Evolutionary conservation across 2,888 invertebrate species (phyloP), one percentile per base, ranked within the genome.

Genomic region (Caradrina kadenii): DNA sequence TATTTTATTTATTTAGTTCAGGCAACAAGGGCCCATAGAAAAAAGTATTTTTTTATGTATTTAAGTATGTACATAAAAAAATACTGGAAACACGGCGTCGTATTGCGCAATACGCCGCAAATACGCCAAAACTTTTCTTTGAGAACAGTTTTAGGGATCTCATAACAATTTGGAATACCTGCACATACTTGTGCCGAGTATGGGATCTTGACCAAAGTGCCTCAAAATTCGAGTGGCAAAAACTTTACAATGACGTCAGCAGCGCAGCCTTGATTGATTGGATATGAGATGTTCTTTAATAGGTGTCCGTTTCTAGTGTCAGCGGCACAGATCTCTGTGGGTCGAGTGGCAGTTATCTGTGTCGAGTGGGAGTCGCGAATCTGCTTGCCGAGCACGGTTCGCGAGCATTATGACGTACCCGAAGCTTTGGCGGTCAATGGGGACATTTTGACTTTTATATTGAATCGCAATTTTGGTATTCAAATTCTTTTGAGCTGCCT

Each of bases 281-380:
- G 17, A 54, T 35, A 35, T 54, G 53, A 58, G 31, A 49, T 58
- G 17, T 39, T 55, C 26, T 53, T 42, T 53, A 53, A 22, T 53
- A 68, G 13, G 7, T 22, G 35, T 58, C 31, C 39, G 1, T 54
- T 13, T 55, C 17, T 49, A 39, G 39, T 53, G 48, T 22, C 48
- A 63, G 42, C 11, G 50, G 4, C 73, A 70, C 26, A 21, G 31
- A 60, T 76, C 22, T 69, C 7, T 70, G 8, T 77, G 45, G 71
- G 77, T 73, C 71, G 45, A 77, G 77, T 73, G 71, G 42, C 50
- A 60, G 45, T 63, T 45, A 54, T 69, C 63, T 17, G 35, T 45
- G 77, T 54, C 77, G 42, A 72, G 72, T 31, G 48, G 31, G 19
- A 76, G 42, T 21, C 31, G 13, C 26, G 42, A 59, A 54, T 58